Conservation (phyloP, 2,797 vertebrate species). For the Melopsittacus undulatus region DNA sequence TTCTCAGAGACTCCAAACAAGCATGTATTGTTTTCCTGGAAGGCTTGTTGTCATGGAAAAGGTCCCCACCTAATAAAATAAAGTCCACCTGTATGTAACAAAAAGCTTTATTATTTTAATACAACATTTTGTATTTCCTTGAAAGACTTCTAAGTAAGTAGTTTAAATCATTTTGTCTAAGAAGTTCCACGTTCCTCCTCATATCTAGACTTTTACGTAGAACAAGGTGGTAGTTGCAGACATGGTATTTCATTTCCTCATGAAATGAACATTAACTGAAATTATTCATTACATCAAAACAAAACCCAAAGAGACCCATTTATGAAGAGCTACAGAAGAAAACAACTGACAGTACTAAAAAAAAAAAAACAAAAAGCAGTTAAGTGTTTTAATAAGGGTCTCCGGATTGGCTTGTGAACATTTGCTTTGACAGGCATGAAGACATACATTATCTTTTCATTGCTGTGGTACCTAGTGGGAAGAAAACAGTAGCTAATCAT, state of each 20-base stretch:
- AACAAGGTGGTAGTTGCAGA: not conserved
- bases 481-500: not conserved
- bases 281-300: not conserved
- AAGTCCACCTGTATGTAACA: conserved; percentile 90
- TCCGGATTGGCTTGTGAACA: not conserved
- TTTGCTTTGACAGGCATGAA: not conserved
- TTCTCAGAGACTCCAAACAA: conserved; percentile 87
- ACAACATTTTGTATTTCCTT: not conserved
- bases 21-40: conserved; percentile 88
- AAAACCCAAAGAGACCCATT: not conserved
- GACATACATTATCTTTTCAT: not conserved
- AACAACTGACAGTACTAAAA: not conserved
- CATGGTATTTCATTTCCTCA: not conserved
- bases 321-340: not conserved
- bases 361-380: not conserved
- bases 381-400: not conserved
- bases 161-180: not conserved
- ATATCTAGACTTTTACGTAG: not conserved
- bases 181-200: not conserved
- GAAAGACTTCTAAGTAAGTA: not conserved
- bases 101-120: conserved; percentile 65
- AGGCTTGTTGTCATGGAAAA: conserved; percentile 98
- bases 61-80: conserved; percentile 93
- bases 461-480: not conserved
- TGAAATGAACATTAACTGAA: not conserved